Percentiles rank a stretch among this genome's conserved stretches.
Conservation (phyloP, 2,113 vertebrate species). For the Ictidomys tridecemlineatus region DNA sequence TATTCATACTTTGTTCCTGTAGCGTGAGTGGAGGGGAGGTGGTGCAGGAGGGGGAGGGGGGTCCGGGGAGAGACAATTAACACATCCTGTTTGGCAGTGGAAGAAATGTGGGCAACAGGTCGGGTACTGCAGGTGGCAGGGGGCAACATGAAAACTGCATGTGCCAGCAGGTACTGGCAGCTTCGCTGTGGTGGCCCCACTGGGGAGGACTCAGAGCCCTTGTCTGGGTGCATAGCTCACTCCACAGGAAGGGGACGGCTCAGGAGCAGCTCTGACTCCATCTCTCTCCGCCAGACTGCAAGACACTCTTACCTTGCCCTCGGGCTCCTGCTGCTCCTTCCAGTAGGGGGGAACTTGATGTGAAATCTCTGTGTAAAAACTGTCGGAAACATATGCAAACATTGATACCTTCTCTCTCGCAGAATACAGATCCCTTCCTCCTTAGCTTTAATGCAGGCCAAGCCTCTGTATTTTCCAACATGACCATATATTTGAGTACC, state of each 20-base stretch:
- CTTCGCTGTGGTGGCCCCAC: background rate
- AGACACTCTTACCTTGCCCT: background rate
- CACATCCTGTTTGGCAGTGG: background rate
- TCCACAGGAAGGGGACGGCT: background rate
- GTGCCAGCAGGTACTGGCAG: constrained; percentile 1
- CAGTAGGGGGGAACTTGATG: background rate
- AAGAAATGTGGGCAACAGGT: background rate
- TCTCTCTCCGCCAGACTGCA: background rate
- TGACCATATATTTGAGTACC: background rate
- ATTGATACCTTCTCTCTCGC: background rate
- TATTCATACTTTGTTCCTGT: constrained; percentile 37
- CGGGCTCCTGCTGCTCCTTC: background rate
- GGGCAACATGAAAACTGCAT: background rate
- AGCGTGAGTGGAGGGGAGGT: background rate
- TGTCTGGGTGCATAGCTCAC: fast-evolving
- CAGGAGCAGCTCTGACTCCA: background rate
- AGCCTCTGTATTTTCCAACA: background rate
- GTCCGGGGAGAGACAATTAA: constrained; percentile 16
- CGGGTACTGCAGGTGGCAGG: background rate
- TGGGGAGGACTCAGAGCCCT: fast-evolving
- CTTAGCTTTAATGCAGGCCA: background rate
- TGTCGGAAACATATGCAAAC: background rate
- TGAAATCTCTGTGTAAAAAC: background rate
- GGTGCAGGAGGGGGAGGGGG: background rate
- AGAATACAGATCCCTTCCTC: background rate